These are phyloP conservation scores for Oriolus oriolus DNA, from an alignment of 2,113 vertebrate species.

Conservation along the genomic window DNA sequence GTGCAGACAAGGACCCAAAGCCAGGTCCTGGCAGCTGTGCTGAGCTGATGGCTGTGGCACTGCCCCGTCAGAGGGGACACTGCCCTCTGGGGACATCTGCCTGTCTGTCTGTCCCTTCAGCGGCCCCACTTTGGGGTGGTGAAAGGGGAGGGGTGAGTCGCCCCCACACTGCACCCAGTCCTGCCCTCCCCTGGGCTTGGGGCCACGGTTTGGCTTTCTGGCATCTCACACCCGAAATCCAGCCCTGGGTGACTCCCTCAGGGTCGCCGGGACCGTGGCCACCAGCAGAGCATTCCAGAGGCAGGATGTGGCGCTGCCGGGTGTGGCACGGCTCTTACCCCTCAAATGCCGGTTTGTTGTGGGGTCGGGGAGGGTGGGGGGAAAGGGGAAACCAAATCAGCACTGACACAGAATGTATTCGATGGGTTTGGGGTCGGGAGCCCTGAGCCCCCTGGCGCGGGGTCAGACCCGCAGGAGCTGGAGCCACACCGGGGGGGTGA, in stretches of 20 bases:
- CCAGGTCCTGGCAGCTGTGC: background rate
- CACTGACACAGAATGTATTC: slow-evolving; percentile 9
- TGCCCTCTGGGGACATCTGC: background rate
- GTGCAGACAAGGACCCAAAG: background rate
- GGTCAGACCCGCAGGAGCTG: background rate
- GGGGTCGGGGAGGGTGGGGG: background rate
- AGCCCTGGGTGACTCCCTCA: background rate
- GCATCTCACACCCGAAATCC: background rate
- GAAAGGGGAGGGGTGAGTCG: background rate
- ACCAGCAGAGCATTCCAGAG: background rate
- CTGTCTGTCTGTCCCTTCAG: background rate
- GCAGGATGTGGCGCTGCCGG: background rate
- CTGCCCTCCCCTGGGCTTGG: background rate
- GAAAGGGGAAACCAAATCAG: background rate
- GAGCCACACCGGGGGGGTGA: fast-evolving
- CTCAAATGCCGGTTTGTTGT: background rate
- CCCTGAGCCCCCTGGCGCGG: background rate
- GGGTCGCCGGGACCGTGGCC: background rate
- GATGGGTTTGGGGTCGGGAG: background rate
- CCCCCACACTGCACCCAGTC: background rate
- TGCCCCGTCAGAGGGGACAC: background rate
- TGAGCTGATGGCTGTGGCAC: background rate
- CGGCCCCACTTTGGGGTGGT: background rate
- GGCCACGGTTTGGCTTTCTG: background rate
- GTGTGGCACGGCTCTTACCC: background rate